Base-by-base conservation (phyloP, 1,140 invertebrate genomes). In the Drosophila trapezifrons region DNA sequence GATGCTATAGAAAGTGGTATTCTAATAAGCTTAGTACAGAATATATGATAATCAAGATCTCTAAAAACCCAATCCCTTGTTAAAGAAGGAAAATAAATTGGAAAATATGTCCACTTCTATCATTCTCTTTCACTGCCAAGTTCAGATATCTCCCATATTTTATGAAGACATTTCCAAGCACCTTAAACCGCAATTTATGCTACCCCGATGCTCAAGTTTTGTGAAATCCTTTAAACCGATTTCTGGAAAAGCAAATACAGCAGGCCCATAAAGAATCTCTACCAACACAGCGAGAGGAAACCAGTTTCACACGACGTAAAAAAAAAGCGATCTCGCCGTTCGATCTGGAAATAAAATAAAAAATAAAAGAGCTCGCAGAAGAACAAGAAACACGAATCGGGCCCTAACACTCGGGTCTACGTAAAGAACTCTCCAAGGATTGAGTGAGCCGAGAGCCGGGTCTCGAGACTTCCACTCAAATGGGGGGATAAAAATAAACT, bases 231-330 rank as follows among this genome's bases (percentile, higher is more conserved):
- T 86, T 76, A 79, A 86, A 51, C 76, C 66, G 83, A 79, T 86
- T 86, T 83, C 76, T 72, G 66, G 63, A 87, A 78, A 78, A 67
- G 75, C 82, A 85, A 86, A 78, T 78, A 81, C 75, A 81, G 59
- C 66, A 78, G 42, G 62, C 38, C 64, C 71, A 83, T 84, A 83
- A 83, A 83, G 81, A 83, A 89, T 86, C 83, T 86, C 83, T 86
- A 87, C 82, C 83, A 79, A 20, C 38, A 51, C 52, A 63, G 64
- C 63, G 42, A 73, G 54, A 46, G 45, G 58, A 76, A 71, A 76
- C 46, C 72, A 72, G 69, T 72, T 72, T 72, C 51, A 58, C 10
- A 46, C 37, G 64, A 56, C 64, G 27, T 25, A 35, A 63, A 63
- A 63, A 58, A 60, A 56, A 65, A 29, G 45, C 70, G 38, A 75